Base-by-base conservation (phyloP, 2,888 invertebrate species). In the Ormyrus labotus region DNA sequence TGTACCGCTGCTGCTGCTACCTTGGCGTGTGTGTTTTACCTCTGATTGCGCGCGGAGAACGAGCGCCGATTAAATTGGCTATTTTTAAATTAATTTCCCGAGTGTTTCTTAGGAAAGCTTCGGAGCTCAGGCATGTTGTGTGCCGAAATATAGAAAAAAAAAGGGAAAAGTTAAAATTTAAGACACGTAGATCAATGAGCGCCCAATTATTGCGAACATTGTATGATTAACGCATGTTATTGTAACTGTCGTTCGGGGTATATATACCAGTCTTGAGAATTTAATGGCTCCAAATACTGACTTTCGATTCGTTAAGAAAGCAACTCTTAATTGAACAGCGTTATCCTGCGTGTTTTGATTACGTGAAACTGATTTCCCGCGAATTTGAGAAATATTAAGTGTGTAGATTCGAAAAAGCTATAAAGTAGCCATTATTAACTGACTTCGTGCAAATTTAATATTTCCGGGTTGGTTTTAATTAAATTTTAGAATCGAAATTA, bases 281-380 rank as follows among this genome's bases (percentile, higher is more conserved):
- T 78, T 81, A 78, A 81, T 75, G 71, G 67, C 48, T 50, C 63
- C 61, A 75, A 78, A 81, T 78, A 70, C 63, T 78, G 69, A 78
- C 78, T 81, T 81, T 81, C 78, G 68, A 75, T 78, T 81, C 78
- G 75, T 78, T 81, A 75, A 78, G 70, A 75, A 81, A 75, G 60
- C 77, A 51, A 55, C 68, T 78, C 13, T 78, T 81, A 78, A 81
- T 81, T 78, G 70, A 74, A 74, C 70, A 10, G 70, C 34, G 60
- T 70, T 78, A 70, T 48, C 60, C 65, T 64, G 8, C 11, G 74
- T 50, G 60, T 61, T 65, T 13, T 65, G 34, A 74, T 77, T 77
- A 34, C 61, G 34, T 70, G 53, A 75, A 80, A 65, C 48, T 53
- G n/a, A 61, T 53, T 47, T 47, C 48, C 7, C 34, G 34, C 34